Conservation (phyloP, 2,888 invertebrate species). For the Tineola bisselliella region DNA sequence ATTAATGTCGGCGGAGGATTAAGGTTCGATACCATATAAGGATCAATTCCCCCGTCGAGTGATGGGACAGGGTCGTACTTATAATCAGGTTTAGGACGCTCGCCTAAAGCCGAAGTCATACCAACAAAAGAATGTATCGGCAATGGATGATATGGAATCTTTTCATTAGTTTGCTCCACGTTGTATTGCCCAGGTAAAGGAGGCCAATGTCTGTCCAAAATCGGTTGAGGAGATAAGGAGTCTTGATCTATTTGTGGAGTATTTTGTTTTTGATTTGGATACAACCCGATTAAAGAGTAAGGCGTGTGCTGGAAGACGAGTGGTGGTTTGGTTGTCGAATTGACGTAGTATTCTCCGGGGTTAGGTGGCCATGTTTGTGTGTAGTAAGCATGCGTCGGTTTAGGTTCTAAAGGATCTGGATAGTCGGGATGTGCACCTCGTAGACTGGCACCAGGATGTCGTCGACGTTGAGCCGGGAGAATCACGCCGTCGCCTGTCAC, state of each 20-base stretch:
- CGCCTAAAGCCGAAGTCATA: conserved; percentile 54
- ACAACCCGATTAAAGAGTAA: conserved; percentile 51
- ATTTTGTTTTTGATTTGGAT: conserved; percentile 36
- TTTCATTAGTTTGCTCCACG: conserved; percentile 39
- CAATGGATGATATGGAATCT: conserved; percentile 43
- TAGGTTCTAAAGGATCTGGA: conserved; percentile 37
- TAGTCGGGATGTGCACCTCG: conserved; percentile 56
- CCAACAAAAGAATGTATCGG: conserved; percentile 53
- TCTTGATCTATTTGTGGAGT: conserved; percentile 47
- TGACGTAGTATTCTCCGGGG: conserved; percentile 54
- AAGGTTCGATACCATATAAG: conserved; percentile 40
- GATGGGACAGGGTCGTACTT: conserved; percentile 51
- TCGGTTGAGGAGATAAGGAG: conserved; percentile 46
- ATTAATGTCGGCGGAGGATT: conserved; percentile 49
- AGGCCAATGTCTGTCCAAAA: conserved; percentile 53
- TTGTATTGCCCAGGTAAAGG: conserved; percentile 60
- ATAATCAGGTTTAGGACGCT: conserved; percentile 48
- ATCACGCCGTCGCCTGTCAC: conserved; percentile 71
- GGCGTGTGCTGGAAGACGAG: conserved; percentile 37
- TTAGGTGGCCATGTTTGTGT: conserved; percentile 50
- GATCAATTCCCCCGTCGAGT: conserved; percentile 50
- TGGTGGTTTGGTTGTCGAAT: conserved; percentile 42
- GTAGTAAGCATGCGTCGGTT: conserved; percentile 51
- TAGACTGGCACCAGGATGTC: conserved; percentile 55
- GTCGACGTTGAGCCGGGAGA: conserved; percentile 60